Evolutionary conservation across 2,113 vertebrate genomes (phyloP).

Genomic region (Pycnonotus jocosus): DNA sequence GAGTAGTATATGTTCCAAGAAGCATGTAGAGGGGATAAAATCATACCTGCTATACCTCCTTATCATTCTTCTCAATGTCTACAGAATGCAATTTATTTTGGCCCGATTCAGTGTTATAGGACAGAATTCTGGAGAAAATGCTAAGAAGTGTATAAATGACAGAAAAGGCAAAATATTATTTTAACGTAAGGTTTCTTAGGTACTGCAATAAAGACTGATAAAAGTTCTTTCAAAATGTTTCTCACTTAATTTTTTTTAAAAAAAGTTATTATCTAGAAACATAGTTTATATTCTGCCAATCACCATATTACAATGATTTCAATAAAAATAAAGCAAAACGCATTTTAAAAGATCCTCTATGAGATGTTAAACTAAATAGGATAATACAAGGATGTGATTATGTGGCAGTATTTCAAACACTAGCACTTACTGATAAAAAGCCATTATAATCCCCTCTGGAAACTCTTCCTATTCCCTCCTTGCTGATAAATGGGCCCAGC

Average conservation of each 20-base stretch:
- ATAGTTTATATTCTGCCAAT: neutral
- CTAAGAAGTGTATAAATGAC: neutral
- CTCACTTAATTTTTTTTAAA: neutral
- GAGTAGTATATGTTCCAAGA: neutral
- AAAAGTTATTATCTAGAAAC: neutral
- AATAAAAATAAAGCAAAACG: neutral
- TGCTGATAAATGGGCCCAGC: neutral
- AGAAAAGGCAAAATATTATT: neutral
- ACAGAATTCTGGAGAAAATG: neutral
- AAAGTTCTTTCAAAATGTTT: neutral
- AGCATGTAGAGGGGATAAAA: neutral
- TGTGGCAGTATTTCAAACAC: neutral
- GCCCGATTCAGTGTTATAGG: neutral
- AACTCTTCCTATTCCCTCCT: neutral
- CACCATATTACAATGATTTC: neutral
- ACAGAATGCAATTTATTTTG: neutral
- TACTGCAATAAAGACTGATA: neutral
- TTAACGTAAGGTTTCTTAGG: neutral
- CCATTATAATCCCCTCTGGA: neutral
- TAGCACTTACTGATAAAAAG: neutral
- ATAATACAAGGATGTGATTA: neutral
- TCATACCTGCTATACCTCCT: neutral
- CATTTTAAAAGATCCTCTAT: neutral
- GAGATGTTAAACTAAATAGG: neutral
- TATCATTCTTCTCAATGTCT: neutral